These are phyloP conservation scores for Glossophaga mutica DNA, from an alignment of 2,797 vertebrate genomes.

Conservation along the genomic window DNA sequence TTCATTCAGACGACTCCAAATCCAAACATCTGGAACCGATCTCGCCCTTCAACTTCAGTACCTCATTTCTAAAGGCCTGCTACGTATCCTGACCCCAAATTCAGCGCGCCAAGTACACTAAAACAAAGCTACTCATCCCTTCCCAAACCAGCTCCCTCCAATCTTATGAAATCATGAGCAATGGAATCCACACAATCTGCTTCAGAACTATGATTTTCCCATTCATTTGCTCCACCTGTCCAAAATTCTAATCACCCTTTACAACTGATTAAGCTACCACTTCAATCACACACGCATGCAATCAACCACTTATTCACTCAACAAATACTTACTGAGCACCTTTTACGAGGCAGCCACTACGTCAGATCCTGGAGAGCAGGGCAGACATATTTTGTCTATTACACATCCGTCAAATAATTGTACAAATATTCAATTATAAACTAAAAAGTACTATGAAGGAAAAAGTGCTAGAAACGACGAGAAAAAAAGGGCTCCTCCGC, in stretches of 20 bases:
- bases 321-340: slow-evolving; percentile 17
- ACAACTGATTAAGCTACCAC: slow-evolving; percentile 30
- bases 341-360: slow-evolving; percentile 4
- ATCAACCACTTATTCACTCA: slow-evolving; percentile 39
- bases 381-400: slow-evolving; percentile 7
- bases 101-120: not conserved
- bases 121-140: not conserved
- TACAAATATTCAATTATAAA: slow-evolving; percentile 22
- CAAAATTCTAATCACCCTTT: slow-evolving; percentile 40
- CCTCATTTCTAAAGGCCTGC: not conserved
- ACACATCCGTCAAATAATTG: not conserved
- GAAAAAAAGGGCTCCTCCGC: not conserved
- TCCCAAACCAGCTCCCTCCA: slow-evolving; percentile 10
- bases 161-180: not conserved
- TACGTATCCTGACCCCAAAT: not conserved
- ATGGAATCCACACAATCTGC: not conserved
- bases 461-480: not conserved
- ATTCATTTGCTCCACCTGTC: slow-evolving; percentile 1
- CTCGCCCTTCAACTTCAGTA: not conserved
- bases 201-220: slow-evolving; percentile 15
- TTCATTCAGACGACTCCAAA: not conserved
- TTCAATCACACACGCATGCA: slow-evolving; percentile 20
- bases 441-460: not conserved
- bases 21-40: not conserved
- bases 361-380: not conserved